Evolutionary conservation across 2,888 invertebrate species (phyloP).

Genomic region (Strigamia crassipes): DNA sequence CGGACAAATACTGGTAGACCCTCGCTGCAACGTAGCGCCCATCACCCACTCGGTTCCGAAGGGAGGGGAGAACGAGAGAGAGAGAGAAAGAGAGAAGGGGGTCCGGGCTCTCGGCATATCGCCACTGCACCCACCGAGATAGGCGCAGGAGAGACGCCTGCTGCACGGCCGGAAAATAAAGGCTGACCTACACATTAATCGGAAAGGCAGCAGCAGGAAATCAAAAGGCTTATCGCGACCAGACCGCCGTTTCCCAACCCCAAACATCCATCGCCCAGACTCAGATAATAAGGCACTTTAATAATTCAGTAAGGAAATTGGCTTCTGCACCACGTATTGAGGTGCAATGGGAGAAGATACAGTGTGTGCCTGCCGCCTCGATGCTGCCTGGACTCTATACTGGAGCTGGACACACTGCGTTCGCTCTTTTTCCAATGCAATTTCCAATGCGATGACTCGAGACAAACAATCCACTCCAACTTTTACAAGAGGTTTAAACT

Average conservation of each 20-base stretch:
- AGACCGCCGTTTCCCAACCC: neutral
- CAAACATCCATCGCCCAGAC: neutral
- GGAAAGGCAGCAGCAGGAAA: constrained; percentile 46
- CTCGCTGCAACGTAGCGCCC: neutral
- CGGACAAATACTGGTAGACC: constrained; percentile 45
- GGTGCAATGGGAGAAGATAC: neutral
- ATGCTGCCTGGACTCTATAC: too few relatives aligned
- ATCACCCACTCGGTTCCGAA: neutral
- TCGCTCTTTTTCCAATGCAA: too few relatives aligned
- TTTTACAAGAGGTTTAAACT: neutral
- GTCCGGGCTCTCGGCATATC: constrained; percentile 41
- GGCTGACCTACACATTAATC: constrained; percentile 47
- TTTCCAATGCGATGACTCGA: neutral
- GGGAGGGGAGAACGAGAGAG: neutral
- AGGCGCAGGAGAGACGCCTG: constrained; percentile 42
- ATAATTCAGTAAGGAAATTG: constrained; percentile 48
- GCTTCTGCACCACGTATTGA: constrained; percentile 31
- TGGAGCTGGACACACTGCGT: too few relatives aligned
- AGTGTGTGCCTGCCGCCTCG: too few relatives aligned
- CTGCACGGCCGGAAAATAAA: constrained; percentile 46
- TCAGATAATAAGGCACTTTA: constrained; percentile 46
- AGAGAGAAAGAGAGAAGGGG: neutral
- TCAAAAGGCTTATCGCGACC: constrained; percentile 47
- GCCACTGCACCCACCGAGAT: constrained; percentile 46
- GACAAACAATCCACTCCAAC: neutral